These are phyloP conservation scores for Ophion slaviceki DNA, from an alignment of 2,888 invertebrate genomes.

Conservation along the genomic window DNA sequence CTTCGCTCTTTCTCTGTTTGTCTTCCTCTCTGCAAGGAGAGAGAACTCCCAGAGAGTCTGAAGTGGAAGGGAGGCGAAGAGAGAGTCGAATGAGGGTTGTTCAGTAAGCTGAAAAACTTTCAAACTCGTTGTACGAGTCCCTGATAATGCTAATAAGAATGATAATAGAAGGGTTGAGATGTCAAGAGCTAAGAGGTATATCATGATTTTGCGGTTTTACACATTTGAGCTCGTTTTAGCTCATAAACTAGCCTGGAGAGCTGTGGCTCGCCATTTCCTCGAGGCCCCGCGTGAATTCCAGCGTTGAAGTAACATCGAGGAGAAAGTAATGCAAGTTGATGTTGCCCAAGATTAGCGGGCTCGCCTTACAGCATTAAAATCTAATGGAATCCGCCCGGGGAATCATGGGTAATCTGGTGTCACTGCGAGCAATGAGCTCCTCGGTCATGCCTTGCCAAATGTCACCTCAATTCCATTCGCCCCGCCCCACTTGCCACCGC, in stretches of 20 bases:
- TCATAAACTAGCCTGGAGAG: constrained; percentile 34
- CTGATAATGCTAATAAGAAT: constrained; percentile 46
- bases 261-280: background rate
- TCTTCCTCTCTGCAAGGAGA: background rate
- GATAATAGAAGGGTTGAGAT: constrained; percentile 45
- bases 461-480: background rate
- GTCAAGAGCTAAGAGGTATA: constrained; percentile 36
- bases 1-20: background rate
- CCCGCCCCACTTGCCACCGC: background rate
- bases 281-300: constrained; percentile 18
- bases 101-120: constrained; percentile 39
- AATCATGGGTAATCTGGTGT: constrained; percentile 30
- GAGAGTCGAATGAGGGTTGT: constrained; percentile 1
- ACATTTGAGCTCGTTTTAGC: constrained; percentile 9
- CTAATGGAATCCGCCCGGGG: constrained; percentile 21
- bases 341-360: constrained; percentile 17
- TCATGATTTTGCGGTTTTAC: constrained; percentile 30
- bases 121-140: constrained; percentile 27
- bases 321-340: constrained; percentile 20
- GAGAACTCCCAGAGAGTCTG: background rate
- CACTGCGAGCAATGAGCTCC: constrained; percentile 12
- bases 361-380: constrained; percentile 29
- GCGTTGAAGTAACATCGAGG: constrained; percentile 2
- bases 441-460: constrained; percentile 18
- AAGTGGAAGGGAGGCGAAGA: background rate